Percentiles rank a stretch among this genome's conserved stretches.
These are phyloP conservation scores for Vireo altiloquus DNA, from an alignment of 2,113 vertebrate species.

Conservation along the genomic window DNA sequence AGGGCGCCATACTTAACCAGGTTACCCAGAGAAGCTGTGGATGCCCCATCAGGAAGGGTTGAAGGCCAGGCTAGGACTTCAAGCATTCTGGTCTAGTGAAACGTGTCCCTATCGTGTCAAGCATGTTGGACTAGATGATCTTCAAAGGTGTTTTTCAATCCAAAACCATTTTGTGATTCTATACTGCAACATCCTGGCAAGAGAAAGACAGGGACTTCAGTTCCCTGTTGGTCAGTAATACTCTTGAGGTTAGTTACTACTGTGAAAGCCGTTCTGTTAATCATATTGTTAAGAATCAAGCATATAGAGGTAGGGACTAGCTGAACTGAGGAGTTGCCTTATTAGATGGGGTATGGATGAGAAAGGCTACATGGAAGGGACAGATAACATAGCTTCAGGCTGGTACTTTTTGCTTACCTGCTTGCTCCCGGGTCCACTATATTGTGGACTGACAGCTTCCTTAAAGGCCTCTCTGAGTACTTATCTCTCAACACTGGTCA, in stretches of 20 bases:
- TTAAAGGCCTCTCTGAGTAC: not conserved
- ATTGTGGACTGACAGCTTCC: not conserved
- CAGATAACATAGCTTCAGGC: not conserved
- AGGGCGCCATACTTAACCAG: not conserved
- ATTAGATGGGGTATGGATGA: not conserved
- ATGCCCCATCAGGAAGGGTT: not conserved
- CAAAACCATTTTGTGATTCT: not conserved
- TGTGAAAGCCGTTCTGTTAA: not conserved
- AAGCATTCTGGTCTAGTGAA: not conserved
- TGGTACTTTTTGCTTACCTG: not conserved
- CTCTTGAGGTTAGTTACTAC: not conserved
- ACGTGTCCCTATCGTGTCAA: fast-evolving
- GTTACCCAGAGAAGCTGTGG: not conserved
- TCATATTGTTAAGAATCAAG: not conserved
- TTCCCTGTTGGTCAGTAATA: not conserved
- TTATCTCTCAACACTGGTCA: not conserved
- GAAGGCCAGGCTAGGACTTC: not conserved
- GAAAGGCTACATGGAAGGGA: not conserved
- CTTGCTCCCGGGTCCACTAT: not conserved
- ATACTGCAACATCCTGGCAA: not conserved
- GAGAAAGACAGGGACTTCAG: not conserved
- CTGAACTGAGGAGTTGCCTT: not conserved
- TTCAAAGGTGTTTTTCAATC: not conserved
- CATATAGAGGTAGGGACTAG: not conserved
- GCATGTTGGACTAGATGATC: not conserved